Percentiles rank a stretch among this genome's conserved stretches.
phyloP scores from a whole-genome alignment of 2,113 vertebrate genomes.

The Pavo muticus region DNA sequence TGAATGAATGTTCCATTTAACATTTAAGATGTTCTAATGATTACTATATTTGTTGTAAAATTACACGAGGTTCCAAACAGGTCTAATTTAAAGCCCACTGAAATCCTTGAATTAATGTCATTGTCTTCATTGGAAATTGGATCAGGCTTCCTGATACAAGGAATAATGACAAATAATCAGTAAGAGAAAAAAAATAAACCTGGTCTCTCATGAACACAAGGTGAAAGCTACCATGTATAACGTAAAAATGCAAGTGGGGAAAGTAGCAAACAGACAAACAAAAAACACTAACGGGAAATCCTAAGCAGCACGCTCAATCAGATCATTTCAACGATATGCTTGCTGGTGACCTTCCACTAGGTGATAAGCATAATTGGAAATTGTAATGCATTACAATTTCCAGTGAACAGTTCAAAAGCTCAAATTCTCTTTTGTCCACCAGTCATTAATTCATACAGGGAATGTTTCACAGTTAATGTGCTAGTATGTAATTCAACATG shows the following conservation, averaged over 20 bases:
- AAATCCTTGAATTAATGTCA: background rate
- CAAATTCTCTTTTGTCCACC: conserved; percentile 6
- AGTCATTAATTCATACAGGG: background rate
- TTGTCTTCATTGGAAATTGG: background rate
- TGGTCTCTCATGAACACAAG: background rate
- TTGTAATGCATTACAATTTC: conserved; percentile 30
- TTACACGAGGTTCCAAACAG: background rate
- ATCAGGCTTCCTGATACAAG: background rate
- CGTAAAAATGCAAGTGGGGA: background rate
- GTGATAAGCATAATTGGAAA: conserved; percentile 59
- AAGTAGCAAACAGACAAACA: background rate
- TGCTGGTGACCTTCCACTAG: conserved; percentile 54
- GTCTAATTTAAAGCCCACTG: background rate
- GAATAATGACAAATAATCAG: conserved; percentile 32
- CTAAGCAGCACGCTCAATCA: conserved; percentile 44
- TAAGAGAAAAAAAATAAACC: background rate
- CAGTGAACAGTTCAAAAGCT: background rate
- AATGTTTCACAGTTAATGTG: background rate
- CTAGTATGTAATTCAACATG: background rate
- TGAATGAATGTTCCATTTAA: background rate
- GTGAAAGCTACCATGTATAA: conserved; percentile 11
- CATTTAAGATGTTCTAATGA: background rate
- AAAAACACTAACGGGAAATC: conserved; percentile 15
- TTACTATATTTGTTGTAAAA: background rate
- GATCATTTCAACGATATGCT: conserved; percentile 14